Conservation (phyloP, 2,113 vertebrate species). For the Ancistrus triradiatus region DNA sequence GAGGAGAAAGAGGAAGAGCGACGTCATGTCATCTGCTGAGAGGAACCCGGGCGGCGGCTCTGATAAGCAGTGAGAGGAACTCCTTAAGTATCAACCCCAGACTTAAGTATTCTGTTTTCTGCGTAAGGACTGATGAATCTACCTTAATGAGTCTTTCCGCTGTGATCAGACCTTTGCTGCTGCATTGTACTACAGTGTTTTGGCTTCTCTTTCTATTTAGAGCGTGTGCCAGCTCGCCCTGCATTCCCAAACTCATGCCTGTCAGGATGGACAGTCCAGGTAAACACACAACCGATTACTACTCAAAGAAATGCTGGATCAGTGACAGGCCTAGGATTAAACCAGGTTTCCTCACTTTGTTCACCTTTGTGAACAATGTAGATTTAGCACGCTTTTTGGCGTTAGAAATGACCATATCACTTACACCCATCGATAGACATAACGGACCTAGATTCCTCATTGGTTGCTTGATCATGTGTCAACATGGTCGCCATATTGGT, state of each 20-base stretch:
- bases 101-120: background rate
- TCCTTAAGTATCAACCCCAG: background rate
- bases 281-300: conserved; percentile 45
- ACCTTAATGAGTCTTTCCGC: no score
- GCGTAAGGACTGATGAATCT: background rate
- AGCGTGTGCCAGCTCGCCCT: conserved; percentile 42
- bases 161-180: background rate
- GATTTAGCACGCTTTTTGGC: no score
- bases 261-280: conserved; percentile 47
- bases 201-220: conserved; percentile 51
- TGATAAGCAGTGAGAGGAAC: conserved; percentile 65
- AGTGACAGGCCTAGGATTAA: no score
- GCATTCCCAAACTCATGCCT: conserved; percentile 18
- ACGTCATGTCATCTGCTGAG: conserved; percentile 3
- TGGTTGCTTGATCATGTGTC: no score
- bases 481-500: no score
- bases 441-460: no score
- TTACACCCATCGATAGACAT: no score
- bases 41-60: conserved; percentile 6
- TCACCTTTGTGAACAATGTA: no score
- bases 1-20: conserved; percentile 22
- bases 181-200: conserved; percentile 12
- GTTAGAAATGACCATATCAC: no score
- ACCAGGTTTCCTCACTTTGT: no score
- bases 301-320: no score